Evolutionary conservation across 2,888 invertebrate genomes (phyloP).

Genomic region (Nycteola revayana): DNA sequence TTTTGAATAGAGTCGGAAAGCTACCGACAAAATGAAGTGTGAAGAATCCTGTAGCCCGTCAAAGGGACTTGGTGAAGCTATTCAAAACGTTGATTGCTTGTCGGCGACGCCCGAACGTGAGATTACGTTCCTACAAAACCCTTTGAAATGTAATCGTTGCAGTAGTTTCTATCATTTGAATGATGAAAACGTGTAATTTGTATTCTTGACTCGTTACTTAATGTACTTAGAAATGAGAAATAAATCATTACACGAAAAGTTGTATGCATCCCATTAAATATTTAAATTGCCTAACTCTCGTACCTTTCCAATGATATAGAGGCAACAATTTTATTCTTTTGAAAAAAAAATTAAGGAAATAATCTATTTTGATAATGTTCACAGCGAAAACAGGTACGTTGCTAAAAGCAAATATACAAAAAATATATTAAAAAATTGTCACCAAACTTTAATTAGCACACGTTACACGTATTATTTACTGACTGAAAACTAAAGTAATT

Average conservation of each 20-base stretch:
- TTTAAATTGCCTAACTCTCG: no score
- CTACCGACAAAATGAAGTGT: constrained; percentile 69
- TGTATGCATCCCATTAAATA: no score
- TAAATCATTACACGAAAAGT: constrained; percentile 1
- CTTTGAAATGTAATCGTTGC: constrained; percentile 49
- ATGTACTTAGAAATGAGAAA: constrained; percentile 4
- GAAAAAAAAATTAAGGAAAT: no score
- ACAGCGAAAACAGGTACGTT: no score
- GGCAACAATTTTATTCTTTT: no score
- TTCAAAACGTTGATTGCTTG: constrained; percentile 69
- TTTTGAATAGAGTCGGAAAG: constrained; percentile 51
- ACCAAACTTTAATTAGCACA: no score
- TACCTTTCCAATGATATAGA: no score
- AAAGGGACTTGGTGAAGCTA: constrained; percentile 57
- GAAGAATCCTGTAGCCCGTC: constrained; percentile 67
- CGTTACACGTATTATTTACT: no score
- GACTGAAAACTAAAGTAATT: no score
- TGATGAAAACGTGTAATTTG: constrained; percentile 39
- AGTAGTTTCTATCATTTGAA: constrained; percentile 36
- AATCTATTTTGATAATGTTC: no score
- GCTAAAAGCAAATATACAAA: no score
- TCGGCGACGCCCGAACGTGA: constrained; percentile 34
- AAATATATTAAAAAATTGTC: no score
- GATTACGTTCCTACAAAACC: constrained; percentile 41
- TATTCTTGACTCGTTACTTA: constrained; percentile 24